A percentile compares a stretch with the other conserved stretches of the same genome.
Evolutionary conservation across 2,888 invertebrate species (phyloP).

Genomic region (Sarcophaga subvicina): DNA sequence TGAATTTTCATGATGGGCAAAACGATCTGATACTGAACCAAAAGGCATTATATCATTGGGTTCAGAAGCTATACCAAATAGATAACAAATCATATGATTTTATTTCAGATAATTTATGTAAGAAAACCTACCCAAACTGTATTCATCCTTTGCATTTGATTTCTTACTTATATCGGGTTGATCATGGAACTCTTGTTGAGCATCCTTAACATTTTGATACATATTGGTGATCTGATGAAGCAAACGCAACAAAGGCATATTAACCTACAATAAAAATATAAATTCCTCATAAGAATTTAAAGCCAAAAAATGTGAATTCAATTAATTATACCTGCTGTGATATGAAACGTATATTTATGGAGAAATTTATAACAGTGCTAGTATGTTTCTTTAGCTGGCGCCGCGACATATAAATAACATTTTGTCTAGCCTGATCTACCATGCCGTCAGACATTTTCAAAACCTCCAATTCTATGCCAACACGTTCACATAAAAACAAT

Average conservation of each 20-base stretch:
- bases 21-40: conserved; percentile 79
- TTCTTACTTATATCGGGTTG: conserved; percentile 83
- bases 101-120: neutral
- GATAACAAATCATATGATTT: neutral
- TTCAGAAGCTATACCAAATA: conserved; percentile 77
- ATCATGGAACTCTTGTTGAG: conserved; percentile 93
- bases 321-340: conserved; percentile 89
- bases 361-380: conserved; percentile 95
- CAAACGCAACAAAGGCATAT: conserved; percentile 95
- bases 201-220: conserved; percentile 98
- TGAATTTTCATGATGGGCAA: conserved; percentile 78
- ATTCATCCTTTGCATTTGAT: conserved; percentile 84
- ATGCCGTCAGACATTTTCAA: conserved; percentile 95
- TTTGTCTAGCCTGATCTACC: conserved; percentile 92
- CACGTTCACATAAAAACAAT: conserved; percentile 95
- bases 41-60: conserved; percentile 80
- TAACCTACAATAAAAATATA: conserved; percentile 84
- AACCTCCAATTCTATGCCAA: conserved; percentile 94
- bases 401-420: conserved; percentile 92
- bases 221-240: conserved; percentile 98
- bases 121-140: conserved; percentile 83
- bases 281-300: too few relatives aligned
- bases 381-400: conserved; percentile 95
- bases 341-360: conserved; percentile 93
- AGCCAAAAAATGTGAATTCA: neutral